Evolutionary conservation across 2,888 invertebrate genomes (phyloP).

Genomic region (Cyclophora albipunctata): DNA sequence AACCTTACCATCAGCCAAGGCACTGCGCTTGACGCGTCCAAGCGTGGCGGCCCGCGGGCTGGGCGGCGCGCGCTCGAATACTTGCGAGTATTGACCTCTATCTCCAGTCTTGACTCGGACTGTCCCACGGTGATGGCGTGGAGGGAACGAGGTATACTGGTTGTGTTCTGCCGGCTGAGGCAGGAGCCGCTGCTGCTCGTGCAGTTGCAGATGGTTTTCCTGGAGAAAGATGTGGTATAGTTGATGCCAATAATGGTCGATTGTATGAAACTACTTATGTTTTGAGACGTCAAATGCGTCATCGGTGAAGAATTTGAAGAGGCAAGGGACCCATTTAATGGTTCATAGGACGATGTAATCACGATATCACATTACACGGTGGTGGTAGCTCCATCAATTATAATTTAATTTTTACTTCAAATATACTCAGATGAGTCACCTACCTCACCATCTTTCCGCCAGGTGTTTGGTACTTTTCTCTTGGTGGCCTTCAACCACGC

Average conservation of each 20-base stretch:
- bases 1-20: slow-evolving; percentile 50
- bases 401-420: too few relatives aligned
- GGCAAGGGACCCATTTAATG: too few relatives aligned
- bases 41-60: slow-evolving; percentile 69
- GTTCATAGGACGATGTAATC: too few relatives aligned
- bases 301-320: too few relatives aligned
- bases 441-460: slow-evolving; percentile 64
- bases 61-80: slow-evolving; percentile 74
- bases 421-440: slow-evolving; percentile 5
- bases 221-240: slow-evolving; percentile 27
- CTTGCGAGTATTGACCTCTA: slow-evolving; percentile 68
- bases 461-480: slow-evolving; percentile 55
- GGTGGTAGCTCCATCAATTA: too few relatives aligned
- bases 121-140: slow-evolving; percentile 47
- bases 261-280: too few relatives aligned
- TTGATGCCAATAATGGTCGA: too few relatives aligned
- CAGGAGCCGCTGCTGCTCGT: slow-evolving; percentile 65
- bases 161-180: slow-evolving; percentile 62
- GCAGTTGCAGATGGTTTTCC: slow-evolving; percentile 67
- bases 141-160: slow-evolving; percentile 68
- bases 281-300: too few relatives aligned
- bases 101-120: slow-evolving; percentile 61
- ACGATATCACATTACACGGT: too few relatives aligned
- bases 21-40: slow-evolving; percentile 56
- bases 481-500: slow-evolving; percentile 67